phyloP scores from a whole-genome alignment of 2,888 invertebrate genomes.

The Lamellibrachia columna region DNA sequence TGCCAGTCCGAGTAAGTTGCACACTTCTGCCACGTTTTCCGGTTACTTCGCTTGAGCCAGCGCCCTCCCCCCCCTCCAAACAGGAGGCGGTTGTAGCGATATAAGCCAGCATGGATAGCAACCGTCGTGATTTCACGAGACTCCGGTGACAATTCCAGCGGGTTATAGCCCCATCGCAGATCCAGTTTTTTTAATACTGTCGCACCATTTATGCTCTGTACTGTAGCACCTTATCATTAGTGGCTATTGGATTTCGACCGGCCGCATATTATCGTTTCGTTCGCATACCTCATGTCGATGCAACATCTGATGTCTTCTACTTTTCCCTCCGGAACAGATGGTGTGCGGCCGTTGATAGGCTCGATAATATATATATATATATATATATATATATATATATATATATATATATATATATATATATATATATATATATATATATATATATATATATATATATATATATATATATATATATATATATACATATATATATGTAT shows the following conservation, averaged over 20 bases:
- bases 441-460: too few species aligned
- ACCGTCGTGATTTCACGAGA: slow-evolving; percentile 13
- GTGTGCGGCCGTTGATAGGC: neutral
- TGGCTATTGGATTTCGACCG: too few species aligned
- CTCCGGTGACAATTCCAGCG: neutral
- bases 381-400: too few species aligned
- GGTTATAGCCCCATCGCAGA: slow-evolving; percentile 30
- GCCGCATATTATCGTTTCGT: too few species aligned
- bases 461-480: too few species aligned
- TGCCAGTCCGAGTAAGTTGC: neutral
- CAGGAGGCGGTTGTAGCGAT: slow-evolving; percentile 20
- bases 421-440: too few species aligned
- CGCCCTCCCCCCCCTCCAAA: neutral
- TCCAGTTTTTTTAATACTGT: slow-evolving; percentile 25
- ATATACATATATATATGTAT: too few species aligned
- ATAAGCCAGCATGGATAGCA: slow-evolving; percentile 18
- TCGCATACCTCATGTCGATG: too few species aligned
- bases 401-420: too few species aligned
- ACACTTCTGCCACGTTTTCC: neutral
- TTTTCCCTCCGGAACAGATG: neutral
- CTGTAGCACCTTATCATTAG: neutral
- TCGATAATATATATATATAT: neutral
- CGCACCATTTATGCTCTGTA: slow-evolving; percentile 13
- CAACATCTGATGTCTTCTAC: neutral
- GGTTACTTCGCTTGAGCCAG: neutral